Base-by-base conservation (phyloP, 2,113 vertebrate species). In the Coryphaenoides rupestris region DNA sequence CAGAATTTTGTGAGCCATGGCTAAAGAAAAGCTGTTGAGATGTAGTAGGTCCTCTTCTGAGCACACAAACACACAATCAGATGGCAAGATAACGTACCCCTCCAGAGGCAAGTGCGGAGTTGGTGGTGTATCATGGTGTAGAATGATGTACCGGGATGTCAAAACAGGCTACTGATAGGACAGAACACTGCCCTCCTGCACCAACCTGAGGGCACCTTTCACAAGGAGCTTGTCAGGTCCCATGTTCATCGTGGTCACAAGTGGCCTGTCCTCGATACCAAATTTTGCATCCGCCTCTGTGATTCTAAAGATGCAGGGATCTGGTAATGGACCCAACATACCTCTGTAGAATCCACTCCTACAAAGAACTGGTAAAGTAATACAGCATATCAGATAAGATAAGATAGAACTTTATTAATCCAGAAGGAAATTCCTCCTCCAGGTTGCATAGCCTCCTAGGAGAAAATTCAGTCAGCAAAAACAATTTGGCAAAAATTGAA, bases 111-210 rank as follows among this genome's bases (percentile, higher is more conserved):
- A 45, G 40, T 45, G 40, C 40, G 13, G 40, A 6, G 40, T 45
- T 45, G 40, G 40, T 45, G 40, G 40, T 45, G 40, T 45, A 6
- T 45, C 40, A 45, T 45, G 40, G 40, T 45, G 40, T 45, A 45
- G 5, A 6, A 12, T 45, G 40, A 45, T 13, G 40, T 45, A 45
- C 40, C 40, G 40, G 40, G n/a, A 63, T 24, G 49, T 68, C 64
- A 65, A 61, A 73, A 4, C 65, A 56, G 78, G 77, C 73, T 66
- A 71, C 63, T 69, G 68, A 58, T 76, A 14, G 19, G 72, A 61
- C 62, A 55, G 63, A 68, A 57, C 62, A 26, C 15, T 58, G 40
- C 40, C 40, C 40, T 45, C 40, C 40, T 45, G 13, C 5, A 45
- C 40, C 40, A 45, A 45, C 5, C 40, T 13, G 40, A 45, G 13